phyloP scores from a whole-genome alignment of 2,797 vertebrate genomes.

The Merluccius polli region DNA sequence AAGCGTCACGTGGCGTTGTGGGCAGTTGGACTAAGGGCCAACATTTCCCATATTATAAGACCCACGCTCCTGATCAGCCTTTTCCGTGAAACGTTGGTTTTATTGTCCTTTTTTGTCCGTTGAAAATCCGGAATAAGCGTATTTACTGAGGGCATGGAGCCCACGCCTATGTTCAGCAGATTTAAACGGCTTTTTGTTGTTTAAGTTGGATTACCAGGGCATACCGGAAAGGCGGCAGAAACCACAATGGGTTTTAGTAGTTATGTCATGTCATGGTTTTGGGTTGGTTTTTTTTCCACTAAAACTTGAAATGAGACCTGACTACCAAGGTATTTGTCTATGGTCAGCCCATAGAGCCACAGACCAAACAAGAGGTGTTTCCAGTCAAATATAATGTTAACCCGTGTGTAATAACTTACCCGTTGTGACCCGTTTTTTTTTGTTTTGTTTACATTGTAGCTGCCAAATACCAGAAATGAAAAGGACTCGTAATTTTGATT shows the following conservation, averaged over 20 bases:
- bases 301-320: not conserved
- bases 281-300: not conserved
- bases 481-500: not conserved
- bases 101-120: slow-evolving; percentile 16
- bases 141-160: slow-evolving; percentile 4
- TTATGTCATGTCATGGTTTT: not conserved
- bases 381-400: not conserved
- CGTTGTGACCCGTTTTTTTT: not conserved
- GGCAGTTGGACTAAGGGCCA: not conserved
- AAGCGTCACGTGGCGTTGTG: not conserved
- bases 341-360: not conserved
- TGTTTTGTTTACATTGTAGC: not conserved
- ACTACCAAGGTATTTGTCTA: slow-evolving; percentile 1
- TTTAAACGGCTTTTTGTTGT: slow-evolving; percentile 6
- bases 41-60: not conserved
- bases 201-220: slow-evolving; percentile 11
- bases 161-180: not conserved
- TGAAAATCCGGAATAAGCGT: slow-evolving; percentile 10
- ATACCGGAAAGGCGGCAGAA: slow-evolving; percentile 10
- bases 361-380: not conserved
- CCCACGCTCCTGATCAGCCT: not conserved
- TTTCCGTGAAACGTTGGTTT: slow-evolving; percentile 2
- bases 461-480: not conserved
- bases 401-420: not conserved
- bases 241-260: not conserved